Base-by-base conservation (phyloP, 2,797 vertebrate genomes). In the Diglossa cyanea region DNA sequence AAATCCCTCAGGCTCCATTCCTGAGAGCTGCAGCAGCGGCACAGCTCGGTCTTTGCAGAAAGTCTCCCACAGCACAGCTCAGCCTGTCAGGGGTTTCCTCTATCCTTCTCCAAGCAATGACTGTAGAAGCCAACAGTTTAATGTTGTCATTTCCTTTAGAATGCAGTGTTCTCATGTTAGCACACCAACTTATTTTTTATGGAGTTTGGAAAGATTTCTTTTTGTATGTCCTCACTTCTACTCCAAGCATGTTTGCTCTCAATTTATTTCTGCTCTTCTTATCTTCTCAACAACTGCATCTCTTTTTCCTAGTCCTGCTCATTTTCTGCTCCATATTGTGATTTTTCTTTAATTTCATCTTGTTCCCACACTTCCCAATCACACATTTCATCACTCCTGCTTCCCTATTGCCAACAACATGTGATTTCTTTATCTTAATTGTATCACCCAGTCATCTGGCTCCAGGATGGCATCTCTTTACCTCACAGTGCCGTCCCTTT, bases 221-320 rank as follows among this genome's bases (percentile, higher is more conserved):
- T 92, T 78, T 86, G 16, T 86, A 44, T 67, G 63, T 79, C 80
- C 91, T 91, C 84, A 82, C 88, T 93, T 92, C 80, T 76, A 37
- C 86, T 92, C 88, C 80, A 76, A 90, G 85, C 39, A 76, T 96
- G 93, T 93, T 96, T 96, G 94, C 93, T 97, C 95, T 96, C 95
- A 94, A 94, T 96, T 97, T 96, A 97, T 95, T 96, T 94, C 88
- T 89, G 74, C 50, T 79, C 33, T 30, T 94, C 95, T 97, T 96
- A 96, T 95, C 96, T 94, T 74, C 77, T 86, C 86, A 94, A 94
- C 58, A 95, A 93, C 95, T 87, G 88, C 88, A 92, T 84, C 93
- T 88, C 95, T 96, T 96, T 93, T 96, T 97, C 95, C 95, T 96
- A 94, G 93, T 94, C 85, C 85, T 95, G 94, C 87, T 96, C 93